Conservation (phyloP, 2,888 invertebrate genomes). For the Agonopterix subpropinquella region DNA sequence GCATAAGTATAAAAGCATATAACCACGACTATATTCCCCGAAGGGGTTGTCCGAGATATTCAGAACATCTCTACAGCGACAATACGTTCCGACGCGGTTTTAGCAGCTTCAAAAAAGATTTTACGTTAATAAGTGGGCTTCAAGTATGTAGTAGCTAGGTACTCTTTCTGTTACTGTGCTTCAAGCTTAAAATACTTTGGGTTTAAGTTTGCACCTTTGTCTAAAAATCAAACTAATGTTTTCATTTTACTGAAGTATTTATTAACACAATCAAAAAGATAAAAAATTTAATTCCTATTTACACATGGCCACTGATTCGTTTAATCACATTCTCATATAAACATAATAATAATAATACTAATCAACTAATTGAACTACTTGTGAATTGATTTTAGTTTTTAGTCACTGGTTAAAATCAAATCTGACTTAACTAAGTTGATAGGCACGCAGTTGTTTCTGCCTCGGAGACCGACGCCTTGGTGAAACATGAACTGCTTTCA, state of each 20-base stretch:
- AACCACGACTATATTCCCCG: too few relatives aligned
- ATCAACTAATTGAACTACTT: conserved; percentile 14
- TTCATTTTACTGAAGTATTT: conserved; percentile 1
- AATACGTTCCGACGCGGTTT: too few relatives aligned
- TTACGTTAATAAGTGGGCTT: too few relatives aligned
- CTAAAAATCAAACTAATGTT: conserved; percentile 4
- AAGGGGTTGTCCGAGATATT: too few relatives aligned
- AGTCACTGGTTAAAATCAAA: not conserved
- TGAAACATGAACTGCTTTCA: conserved; percentile 67
- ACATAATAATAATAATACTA: not conserved
- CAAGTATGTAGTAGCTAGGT: too few relatives aligned
- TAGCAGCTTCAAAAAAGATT: too few relatives aligned
- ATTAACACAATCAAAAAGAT: conserved; percentile 1
- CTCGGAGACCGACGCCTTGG: conserved; percentile 61
- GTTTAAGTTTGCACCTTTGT: not conserved
- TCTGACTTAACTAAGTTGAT: conserved; percentile 20
- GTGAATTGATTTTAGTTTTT: conserved; percentile 11
- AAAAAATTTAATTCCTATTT: conserved; percentile 25
- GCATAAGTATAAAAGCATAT: too few relatives aligned
- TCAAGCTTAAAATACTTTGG: too few relatives aligned
- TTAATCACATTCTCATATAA: conserved; percentile 7
- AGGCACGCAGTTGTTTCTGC: conserved; percentile 36
- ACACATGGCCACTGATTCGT: conserved; percentile 43
- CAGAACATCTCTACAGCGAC: too few relatives aligned
- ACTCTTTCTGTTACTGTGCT: too few relatives aligned